Conservation (phyloP, 2,797 vertebrate species). For the Hyperoplus immaculatus region DNA sequence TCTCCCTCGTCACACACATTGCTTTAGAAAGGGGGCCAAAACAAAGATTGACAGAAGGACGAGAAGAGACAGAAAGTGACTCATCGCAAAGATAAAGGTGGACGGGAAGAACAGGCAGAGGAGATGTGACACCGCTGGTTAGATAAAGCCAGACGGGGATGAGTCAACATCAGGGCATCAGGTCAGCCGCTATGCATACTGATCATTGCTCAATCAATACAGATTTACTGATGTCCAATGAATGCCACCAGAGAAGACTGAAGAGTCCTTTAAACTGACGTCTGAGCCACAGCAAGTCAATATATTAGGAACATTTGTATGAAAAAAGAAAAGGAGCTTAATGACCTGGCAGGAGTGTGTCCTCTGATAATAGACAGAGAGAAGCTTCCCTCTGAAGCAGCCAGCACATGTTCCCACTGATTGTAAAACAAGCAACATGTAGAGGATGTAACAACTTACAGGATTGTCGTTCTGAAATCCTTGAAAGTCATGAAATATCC, state of each 20-base stretch:
- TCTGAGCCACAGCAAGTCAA: neutral
- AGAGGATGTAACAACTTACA: neutral
- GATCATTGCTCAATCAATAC: slow-evolving; percentile 39
- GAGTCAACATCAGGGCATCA: slow-evolving; percentile 42
- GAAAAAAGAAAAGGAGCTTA: neutral
- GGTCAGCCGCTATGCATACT: slow-evolving; percentile 20
- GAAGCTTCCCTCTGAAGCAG: slow-evolving; percentile 3
- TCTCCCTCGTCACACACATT: slow-evolving; percentile 45
- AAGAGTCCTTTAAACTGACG: neutral
- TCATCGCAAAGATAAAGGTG: slow-evolving; percentile 13
- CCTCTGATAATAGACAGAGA: slow-evolving; percentile 11
- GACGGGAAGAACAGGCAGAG: slow-evolving; percentile 21
- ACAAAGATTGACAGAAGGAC: neutral
- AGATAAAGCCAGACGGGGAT: slow-evolving; percentile 47
- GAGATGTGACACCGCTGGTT: slow-evolving; percentile 33
- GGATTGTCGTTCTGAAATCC: neutral
- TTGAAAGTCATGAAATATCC: slow-evolving; percentile 1
- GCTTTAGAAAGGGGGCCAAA: slow-evolving; percentile 19
- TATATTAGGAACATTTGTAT: neutral
- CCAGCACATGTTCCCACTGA: neutral
- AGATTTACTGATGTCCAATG: slow-evolving; percentile 26
- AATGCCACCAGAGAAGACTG: neutral
- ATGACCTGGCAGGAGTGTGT: slow-evolving; percentile 10
- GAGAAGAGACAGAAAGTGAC: slow-evolving; percentile 8
- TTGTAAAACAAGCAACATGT: neutral